These are phyloP conservation scores for Peromyscus californicus DNA, from an alignment of 2,113 vertebrate genomes.

Conservation along the genomic window DNA sequence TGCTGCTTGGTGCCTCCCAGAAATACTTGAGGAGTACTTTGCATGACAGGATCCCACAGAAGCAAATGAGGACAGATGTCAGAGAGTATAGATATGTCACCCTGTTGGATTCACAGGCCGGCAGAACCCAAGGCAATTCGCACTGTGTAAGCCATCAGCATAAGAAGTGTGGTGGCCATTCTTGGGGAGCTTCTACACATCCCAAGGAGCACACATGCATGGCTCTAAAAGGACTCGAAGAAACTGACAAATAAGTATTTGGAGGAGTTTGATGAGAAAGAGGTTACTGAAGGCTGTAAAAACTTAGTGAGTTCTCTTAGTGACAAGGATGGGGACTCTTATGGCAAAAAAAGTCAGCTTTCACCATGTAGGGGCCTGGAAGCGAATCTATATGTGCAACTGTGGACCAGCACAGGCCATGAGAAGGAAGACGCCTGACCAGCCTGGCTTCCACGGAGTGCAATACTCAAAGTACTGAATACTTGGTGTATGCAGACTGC, in stretches of 20 bases:
- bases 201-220: not conserved
- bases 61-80: not conserved
- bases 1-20: not conserved
- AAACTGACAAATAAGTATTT: not conserved
- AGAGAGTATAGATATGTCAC: not conserved
- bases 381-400: not conserved
- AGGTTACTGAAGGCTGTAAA: not conserved
- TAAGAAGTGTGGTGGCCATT: not conserved
- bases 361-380: not conserved
- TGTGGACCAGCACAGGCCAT: not conserved
- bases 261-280: not conserved
- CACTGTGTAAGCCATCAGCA: not conserved
- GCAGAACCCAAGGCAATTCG: slow-evolving; percentile 23
- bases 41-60: not conserved
- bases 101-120: not conserved
- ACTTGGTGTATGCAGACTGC: not conserved
- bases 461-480: not conserved
- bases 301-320: not conserved
- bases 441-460: not conserved
- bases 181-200: not conserved
- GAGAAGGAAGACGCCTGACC: not conserved
- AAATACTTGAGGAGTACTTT: not conserved
- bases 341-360: not conserved
- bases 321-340: not conserved
- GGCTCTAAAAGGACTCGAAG: not conserved